Evolutionary conservation across 2,888 invertebrate genomes (phyloP).

Genomic region (Dryobotodes eremita): DNA sequence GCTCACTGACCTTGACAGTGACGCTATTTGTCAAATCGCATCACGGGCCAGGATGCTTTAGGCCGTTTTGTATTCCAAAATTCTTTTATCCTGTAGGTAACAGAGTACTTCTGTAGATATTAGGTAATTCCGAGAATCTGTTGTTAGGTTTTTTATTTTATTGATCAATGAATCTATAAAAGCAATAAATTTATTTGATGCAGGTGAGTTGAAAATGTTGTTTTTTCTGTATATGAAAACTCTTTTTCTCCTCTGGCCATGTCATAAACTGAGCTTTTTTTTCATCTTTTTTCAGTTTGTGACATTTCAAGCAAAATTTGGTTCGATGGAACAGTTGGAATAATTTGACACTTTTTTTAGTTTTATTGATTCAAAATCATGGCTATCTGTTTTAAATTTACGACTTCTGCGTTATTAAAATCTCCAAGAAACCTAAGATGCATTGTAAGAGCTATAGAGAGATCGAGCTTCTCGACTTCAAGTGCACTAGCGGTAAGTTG

Average conservation of each 20-base stretch:
- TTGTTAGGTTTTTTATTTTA: background rate
- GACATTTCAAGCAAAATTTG: conserved; percentile 19
- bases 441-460: conserved; percentile 78
- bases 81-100: too few species aligned
- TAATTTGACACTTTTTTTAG: conserved; percentile 21
- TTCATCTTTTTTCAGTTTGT: conserved; percentile 29
- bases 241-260: background rate
- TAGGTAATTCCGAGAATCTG: background rate
- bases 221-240: background rate
- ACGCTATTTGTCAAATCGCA: background rate
- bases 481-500: conserved; percentile 87
- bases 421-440: conserved; percentile 81
- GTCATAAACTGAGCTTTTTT: background rate
- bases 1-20: background rate
- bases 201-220: background rate
- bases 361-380: conserved; percentile 70
- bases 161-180: background rate
- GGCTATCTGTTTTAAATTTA: conserved; percentile 84
- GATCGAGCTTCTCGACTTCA: conserved; percentile 83
- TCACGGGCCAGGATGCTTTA: background rate
- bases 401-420: conserved; percentile 77
- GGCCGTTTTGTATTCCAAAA: too few species aligned
- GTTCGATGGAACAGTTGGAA: conserved; percentile 30
- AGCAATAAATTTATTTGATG: background rate
- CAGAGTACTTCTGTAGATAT: background rate